Percentiles rank a stretch among this genome's conserved stretches.
Conservation (phyloP, 2,888 invertebrate genomes). For the Copidosoma aretas region DNA sequence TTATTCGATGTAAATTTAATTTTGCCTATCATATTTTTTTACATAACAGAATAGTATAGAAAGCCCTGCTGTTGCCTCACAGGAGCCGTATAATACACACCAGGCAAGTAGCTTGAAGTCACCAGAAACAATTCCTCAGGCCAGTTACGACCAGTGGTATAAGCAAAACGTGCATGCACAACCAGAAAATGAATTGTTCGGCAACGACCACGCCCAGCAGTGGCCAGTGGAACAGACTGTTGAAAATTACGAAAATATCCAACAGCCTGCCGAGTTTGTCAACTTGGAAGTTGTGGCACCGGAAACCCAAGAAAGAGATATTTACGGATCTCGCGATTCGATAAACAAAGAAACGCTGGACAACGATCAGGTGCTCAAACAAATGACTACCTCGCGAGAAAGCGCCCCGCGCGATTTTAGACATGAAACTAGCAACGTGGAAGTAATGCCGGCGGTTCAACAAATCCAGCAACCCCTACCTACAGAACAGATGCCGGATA, state of each 20-base stretch:
- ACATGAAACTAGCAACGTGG: conserved; percentile 54
- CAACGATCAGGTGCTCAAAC: conserved; percentile 48
- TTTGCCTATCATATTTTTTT: neutral
- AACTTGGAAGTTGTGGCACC: conserved; percentile 57
- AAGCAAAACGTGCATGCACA: conserved; percentile 50
- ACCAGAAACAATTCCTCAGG: conserved; percentile 42
- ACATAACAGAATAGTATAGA: conserved; percentile 20
- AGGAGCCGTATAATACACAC: conserved; percentile 30
- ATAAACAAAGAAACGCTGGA: conserved; percentile 59
- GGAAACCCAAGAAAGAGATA: conserved; percentile 52
- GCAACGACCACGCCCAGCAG: conserved; percentile 47
- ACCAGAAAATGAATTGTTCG: conserved; percentile 50
- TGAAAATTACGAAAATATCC: conserved; percentile 59
- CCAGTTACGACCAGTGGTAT: conserved; percentile 59
- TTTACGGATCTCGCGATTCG: conserved; percentile 58
- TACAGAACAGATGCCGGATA: conserved; percentile 53
- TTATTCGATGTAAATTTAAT: neutral
- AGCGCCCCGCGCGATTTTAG: conserved; percentile 47
- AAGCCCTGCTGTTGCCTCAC: conserved; percentile 8
- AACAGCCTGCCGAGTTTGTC: conserved; percentile 55
- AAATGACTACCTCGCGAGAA: conserved; percentile 44
- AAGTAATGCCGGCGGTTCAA: conserved; percentile 53
- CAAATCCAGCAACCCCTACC: conserved; percentile 48
- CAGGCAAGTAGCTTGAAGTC: conserved; percentile 34
- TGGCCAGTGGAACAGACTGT: conserved; percentile 53